Percentiles rank a stretch among this genome's conserved stretches.
Evolutionary conservation across 2,113 vertebrate species (phyloP).

Genomic region (Isurus oxyrinchus): DNA sequence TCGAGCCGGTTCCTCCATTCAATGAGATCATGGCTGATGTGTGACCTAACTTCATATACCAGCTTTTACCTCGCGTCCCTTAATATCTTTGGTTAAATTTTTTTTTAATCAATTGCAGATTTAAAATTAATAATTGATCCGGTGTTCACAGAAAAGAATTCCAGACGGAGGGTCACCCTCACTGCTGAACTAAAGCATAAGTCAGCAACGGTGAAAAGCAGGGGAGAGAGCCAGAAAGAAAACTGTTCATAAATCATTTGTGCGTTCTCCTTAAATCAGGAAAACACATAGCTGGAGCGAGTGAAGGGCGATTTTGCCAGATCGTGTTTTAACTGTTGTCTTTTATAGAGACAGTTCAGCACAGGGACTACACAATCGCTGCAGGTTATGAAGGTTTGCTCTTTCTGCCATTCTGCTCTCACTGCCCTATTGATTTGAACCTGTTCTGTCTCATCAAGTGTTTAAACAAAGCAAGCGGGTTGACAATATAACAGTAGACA

Average conservation of each 20-base stretch:
- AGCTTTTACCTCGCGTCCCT: too few species aligned
- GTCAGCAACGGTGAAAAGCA: not conserved
- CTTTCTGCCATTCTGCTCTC: not conserved
- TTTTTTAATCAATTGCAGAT: too few species aligned
- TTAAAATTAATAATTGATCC: too few species aligned
- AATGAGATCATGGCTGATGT: too few species aligned
- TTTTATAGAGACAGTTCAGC: not conserved
- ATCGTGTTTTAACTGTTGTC: not conserved
- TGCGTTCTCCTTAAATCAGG: not conserved
- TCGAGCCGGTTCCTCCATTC: too few species aligned
- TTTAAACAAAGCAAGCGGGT: not conserved
- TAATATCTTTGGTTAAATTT: too few species aligned
- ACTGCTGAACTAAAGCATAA: not conserved
- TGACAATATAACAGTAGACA: not conserved
- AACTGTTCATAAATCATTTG: not conserved
- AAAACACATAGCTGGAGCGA: not conserved
- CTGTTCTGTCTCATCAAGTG: not conserved
- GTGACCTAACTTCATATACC: too few species aligned
- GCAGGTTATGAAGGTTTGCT: not conserved
- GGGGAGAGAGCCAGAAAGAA: not conserved
- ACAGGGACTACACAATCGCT: too few species aligned
- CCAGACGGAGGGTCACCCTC: too few species aligned
- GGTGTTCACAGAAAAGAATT: too few species aligned
- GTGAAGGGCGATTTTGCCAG: not conserved
- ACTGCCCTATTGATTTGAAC: not conserved